These are phyloP conservation scores for Dinocampus coccinellae DNA, from an alignment of 2,888 invertebrate genomes.

Conservation along the genomic window DNA sequence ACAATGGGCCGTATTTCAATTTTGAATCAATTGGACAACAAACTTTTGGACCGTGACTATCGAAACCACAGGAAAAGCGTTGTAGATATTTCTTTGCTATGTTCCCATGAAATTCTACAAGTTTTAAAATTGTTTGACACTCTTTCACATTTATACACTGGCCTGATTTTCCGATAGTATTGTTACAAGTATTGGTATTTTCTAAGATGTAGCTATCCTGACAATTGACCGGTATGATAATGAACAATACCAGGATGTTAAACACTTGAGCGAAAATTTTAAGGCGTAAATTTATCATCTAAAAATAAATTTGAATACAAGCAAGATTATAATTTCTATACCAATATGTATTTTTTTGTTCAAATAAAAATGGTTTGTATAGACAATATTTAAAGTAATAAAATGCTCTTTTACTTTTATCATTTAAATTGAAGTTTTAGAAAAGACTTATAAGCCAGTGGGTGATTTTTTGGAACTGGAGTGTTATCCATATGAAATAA, in stretches of 20 bases:
- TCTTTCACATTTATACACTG: conserved; percentile 71
- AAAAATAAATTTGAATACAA: neutral
- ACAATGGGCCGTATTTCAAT: conserved; percentile 51
- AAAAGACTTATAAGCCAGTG: too few species aligned
- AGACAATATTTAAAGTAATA: too few species aligned
- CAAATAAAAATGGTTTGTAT: too few species aligned
- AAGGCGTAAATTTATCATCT: neutral
- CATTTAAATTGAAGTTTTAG: too few species aligned
- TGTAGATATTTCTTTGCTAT: conserved; percentile 72
- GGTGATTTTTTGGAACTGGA: too few species aligned
- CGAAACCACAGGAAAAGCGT: conserved; percentile 79
- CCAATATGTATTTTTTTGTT: too few species aligned
- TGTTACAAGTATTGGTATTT: conserved; percentile 65
- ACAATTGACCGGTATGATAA: conserved; percentile 1
- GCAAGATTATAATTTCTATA: neutral
- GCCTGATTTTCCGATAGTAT: conserved; percentile 71
- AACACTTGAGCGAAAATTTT: neutral
- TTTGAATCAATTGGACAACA: conserved; percentile 66
- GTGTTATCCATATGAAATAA: too few species aligned
- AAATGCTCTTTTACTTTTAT: too few species aligned
- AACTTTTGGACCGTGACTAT: conserved; percentile 77
- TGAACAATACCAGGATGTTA: neutral
- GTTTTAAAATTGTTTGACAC: conserved; percentile 71
- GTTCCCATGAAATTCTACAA: conserved; percentile 69
- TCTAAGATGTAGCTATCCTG: neutral